Evolutionary conservation across 2,888 invertebrate species (phyloP).

Genomic region (Papilio protenor): DNA sequence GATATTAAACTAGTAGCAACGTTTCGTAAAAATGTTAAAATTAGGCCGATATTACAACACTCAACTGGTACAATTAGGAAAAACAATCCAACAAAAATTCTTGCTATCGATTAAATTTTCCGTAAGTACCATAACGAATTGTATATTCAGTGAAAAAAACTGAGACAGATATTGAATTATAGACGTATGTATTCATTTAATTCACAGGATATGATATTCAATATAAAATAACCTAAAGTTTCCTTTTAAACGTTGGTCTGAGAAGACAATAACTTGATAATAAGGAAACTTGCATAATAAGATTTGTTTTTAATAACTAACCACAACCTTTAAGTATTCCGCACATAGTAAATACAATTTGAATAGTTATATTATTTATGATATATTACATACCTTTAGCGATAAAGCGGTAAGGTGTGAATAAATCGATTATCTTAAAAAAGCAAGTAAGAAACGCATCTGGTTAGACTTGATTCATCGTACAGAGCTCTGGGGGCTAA

Average conservation of each 20-base stretch:
- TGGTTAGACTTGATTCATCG: constrained; percentile 46
- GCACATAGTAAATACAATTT: background rate
- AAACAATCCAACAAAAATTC: constrained; percentile 16
- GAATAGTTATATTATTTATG: constrained; percentile 1
- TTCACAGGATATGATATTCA: too few species aligned
- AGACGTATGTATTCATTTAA: too few species aligned
- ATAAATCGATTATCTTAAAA: constrained; percentile 41
- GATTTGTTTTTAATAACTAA: background rate
- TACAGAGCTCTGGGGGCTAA: constrained; percentile 51
- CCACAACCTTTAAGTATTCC: background rate
- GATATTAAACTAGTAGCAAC: background rate
- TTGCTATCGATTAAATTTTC: background rate
- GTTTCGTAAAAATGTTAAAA: constrained; percentile 26
- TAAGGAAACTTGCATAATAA: background rate
- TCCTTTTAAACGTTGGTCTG: background rate
- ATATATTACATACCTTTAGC: constrained; percentile 1
- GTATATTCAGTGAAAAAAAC: background rate
- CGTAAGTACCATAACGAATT: background rate
- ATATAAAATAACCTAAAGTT: too few species aligned
- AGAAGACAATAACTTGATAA: background rate
- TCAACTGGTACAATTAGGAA: constrained; percentile 4
- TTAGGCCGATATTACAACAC: constrained; percentile 16
- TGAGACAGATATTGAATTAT: background rate
- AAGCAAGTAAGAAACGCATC: constrained; percentile 44
- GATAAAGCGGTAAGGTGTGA: constrained; percentile 38